A percentile compares a stretch with the other conserved stretches of the same genome.
Evolutionary conservation across 2,888 invertebrate genomes (phyloP).

Genomic region (Notodonta dromedarius): DNA sequence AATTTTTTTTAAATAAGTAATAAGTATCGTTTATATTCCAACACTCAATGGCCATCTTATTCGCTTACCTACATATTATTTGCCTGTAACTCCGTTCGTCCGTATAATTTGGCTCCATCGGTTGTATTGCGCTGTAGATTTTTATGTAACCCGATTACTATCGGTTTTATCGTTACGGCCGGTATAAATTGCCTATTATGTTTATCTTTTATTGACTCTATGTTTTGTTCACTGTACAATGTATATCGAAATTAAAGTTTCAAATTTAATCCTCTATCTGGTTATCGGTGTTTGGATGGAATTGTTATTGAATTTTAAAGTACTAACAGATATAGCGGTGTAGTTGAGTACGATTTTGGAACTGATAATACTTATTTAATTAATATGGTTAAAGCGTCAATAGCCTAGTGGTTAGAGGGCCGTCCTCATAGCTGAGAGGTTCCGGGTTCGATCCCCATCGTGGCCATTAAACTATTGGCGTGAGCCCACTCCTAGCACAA

Average conservation of each 20-base stretch:
- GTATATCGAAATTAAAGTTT: constrained; percentile 22
- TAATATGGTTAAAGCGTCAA: too few relatives aligned
- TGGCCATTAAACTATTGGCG: too few relatives aligned
- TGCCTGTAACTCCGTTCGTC: constrained; percentile 20
- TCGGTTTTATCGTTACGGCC: constrained; percentile 56
- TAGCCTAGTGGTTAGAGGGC: too few relatives aligned
- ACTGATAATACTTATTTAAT: too few relatives aligned
- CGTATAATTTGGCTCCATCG: constrained; percentile 49
- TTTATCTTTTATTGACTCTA: constrained; percentile 42
- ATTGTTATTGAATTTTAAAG: constrained; percentile 1
- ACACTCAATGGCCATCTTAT: neutral
- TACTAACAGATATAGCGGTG: too few relatives aligned
- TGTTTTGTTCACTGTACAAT: constrained; percentile 52
- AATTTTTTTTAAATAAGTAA: too few relatives aligned
- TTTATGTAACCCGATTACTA: constrained; percentile 63
- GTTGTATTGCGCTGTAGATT: constrained; percentile 55
- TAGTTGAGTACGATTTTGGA: too few relatives aligned
- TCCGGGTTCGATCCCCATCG: too few relatives aligned
- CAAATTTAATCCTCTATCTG: constrained; percentile 17
- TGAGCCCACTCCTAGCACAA: too few relatives aligned
- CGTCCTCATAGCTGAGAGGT: too few relatives aligned
- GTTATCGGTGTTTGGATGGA: neutral
- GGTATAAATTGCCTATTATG: constrained; percentile 58
- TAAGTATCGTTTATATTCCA: neutral
- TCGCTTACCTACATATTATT: constrained; percentile 8